Evolutionary conservation across 2,113 vertebrate species (phyloP), one percentile per base, ranked within the genome.

Genomic region (Rissa tridactyla): DNA sequence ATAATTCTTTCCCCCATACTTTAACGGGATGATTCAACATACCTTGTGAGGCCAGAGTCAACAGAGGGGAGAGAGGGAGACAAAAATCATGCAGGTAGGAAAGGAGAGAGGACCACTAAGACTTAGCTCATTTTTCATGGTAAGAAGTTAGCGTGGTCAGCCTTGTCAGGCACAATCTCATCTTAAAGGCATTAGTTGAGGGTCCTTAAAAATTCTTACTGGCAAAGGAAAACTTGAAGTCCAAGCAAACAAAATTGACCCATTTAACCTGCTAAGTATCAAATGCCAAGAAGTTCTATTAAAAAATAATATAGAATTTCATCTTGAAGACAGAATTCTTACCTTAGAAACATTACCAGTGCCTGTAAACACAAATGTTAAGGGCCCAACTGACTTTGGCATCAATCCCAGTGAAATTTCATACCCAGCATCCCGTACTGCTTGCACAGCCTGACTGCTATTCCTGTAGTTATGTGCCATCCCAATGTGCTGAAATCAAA

Each of bases 391-490:
- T 1, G 99, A 99, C 96, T 99, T 99, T 30, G 99, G 99, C 99
- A 99, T 99, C 93, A 99, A 98, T n/a, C 99, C 99, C 93, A 99
- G 98, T 54, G 99, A 99, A 94, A 99, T 99, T 98, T 99, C 99
- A 95, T 99, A 99, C n/a, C 99, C 99, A 26, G 99, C 99, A 87
- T 99, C 99, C 20, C 99, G 98, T 87, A 99, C 99, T 46, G 99
- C 99, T 97, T 99, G 99, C 80, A 99, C 97, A 54, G 99, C 99
- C 98, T 99, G 99, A 96, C 98, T 99, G 94, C 99, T 99, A 52
- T 99, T 99, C 92, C 99, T 98, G 98, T 99, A 99, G 98, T 99
- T 99, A 92, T 99, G 99, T 55, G 99, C 99, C 99, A 99, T 99
- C 82, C 99, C 99, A 71, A 99, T 99, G 96, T 99, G 99, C 99